These are phyloP conservation scores for Bombus superbus DNA, from an alignment of 1,140 invertebrate species.

Conservation along the genomic window DNA sequence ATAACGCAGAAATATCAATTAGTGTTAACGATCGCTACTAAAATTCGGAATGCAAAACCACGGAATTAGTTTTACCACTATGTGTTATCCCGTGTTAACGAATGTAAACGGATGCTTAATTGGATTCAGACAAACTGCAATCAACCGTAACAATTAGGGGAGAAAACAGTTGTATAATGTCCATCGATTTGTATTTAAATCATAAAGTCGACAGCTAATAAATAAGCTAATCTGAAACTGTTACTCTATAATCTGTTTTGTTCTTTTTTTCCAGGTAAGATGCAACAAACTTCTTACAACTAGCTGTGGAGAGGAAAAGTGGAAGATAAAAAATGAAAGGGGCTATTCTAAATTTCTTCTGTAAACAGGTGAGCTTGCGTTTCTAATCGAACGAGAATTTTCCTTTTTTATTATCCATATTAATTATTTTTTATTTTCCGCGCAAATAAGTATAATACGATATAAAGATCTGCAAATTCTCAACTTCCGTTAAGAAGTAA, in stretches of 20 bases:
- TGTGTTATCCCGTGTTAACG: not conserved
- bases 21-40: not conserved
- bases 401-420: too few relatives aligned
- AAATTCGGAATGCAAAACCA: not conserved
- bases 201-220: too few relatives aligned
- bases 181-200: too few relatives aligned
- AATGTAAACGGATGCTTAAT: not conserved
- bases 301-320: not conserved
- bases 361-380: too few relatives aligned
- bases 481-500: too few relatives aligned
- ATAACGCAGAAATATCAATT: not conserved
- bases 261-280: not conserved
- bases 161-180: too few relatives aligned
- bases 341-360: not conserved
- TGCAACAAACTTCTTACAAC: not conserved
- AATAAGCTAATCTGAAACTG: too few relatives aligned
- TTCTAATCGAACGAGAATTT: too few relatives aligned
- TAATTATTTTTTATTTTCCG: too few relatives aligned
- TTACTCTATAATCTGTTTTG: too few relatives aligned
- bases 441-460: too few relatives aligned
- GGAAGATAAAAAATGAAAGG: not conserved
- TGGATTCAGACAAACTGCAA: not conserved
- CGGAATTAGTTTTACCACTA: not conserved
- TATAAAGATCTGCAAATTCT: rapidly evolving
- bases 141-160: not conserved